Evolutionary conservation across 2,113 vertebrate species (phyloP), one percentile per base, ranked within the genome.

Genomic region (Notarius lentiginosus): DNA sequence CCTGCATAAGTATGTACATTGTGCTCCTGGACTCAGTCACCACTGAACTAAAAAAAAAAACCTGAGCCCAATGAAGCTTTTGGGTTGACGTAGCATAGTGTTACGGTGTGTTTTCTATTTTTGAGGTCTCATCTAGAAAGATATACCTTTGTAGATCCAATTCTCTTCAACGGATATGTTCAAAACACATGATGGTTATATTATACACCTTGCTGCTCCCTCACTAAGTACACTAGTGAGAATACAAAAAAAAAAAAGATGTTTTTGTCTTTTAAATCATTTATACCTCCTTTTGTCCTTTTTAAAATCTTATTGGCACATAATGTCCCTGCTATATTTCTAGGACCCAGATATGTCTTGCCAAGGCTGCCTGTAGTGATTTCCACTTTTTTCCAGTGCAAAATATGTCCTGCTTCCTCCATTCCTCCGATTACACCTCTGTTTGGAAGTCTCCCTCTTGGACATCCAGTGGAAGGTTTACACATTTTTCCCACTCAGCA

Each of bases 1-100:
- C 97, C 97, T 99, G 98, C 98, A 98, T 98, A 98, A 98, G 96
- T 99, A 99, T 99, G 96, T 99, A 99, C 98, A 99, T 99, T 99
- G 97, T 99, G 97, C 97, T 99, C 97, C 97, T 95, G 96, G 98
- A 97, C 97, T 96, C 96, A 97, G 97, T 97, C 97, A 73, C 97
- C 97, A 93, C 95, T 95, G 97, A 98, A 98, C 96, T 95, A 97
- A 97, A 83, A 82, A 85, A 83, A 60, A 51, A 72, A 97, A 97
- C 96, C 95, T 49, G 95, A 97, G 97, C 96, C 97, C 96, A 93
- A 96, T 94, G 97, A 98, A 99, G 98, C 98, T 68, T 95, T 96
- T 97, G 97, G 97, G 89, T 86, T 96, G 96, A 97, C 97, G 97
- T 96, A 96, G 97, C 96, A 96, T 96, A 82, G 84, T 94, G 95